phyloP scores from a whole-genome alignment of 2,113 vertebrate species.

The Plectropomus leopardus region DNA sequence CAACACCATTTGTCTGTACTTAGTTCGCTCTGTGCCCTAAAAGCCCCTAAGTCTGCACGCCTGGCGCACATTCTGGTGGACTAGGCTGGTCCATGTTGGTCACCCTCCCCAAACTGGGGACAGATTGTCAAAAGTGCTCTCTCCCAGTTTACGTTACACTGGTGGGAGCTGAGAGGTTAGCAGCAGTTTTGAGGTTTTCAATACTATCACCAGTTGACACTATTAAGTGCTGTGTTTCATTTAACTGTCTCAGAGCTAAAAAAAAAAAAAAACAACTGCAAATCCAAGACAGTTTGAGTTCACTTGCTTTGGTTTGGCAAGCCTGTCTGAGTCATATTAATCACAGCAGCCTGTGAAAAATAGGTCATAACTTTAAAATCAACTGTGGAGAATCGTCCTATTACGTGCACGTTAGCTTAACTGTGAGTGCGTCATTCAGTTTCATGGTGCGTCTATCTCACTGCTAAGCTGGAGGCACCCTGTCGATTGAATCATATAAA shows the following conservation, averaged over 20 bases:
- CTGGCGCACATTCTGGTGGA: constrained; percentile 57
- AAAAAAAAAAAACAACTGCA: constrained; percentile 9
- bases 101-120: constrained; percentile 73
- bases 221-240: constrained; percentile 68
- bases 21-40: constrained; percentile 58
- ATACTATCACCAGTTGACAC: constrained; percentile 64
- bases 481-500: constrained; percentile 74
- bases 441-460: constrained; percentile 61
- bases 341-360: constrained; percentile 68
- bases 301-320: constrained; percentile 79
- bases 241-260: constrained; percentile 49
- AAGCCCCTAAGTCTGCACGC: constrained; percentile 69
- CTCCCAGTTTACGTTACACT: constrained; percentile 52
- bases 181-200: constrained; percentile 81
- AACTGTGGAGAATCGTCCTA: constrained; percentile 43
- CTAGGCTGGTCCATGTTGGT: constrained; percentile 40
- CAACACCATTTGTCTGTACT: constrained; percentile 73
- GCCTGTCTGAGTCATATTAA: constrained; percentile 73
- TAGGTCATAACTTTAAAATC: constrained; percentile 58
- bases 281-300: constrained; percentile 61
- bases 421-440: constrained; percentile 63
- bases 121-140: constrained; percentile 80
- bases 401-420: constrained; percentile 55
- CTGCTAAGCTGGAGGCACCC: constrained; percentile 69
- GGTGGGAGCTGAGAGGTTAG: constrained; percentile 75